phyloP scores from a whole-genome alignment of 2,797 vertebrate genomes.

The Heliangelus exortis region DNA sequence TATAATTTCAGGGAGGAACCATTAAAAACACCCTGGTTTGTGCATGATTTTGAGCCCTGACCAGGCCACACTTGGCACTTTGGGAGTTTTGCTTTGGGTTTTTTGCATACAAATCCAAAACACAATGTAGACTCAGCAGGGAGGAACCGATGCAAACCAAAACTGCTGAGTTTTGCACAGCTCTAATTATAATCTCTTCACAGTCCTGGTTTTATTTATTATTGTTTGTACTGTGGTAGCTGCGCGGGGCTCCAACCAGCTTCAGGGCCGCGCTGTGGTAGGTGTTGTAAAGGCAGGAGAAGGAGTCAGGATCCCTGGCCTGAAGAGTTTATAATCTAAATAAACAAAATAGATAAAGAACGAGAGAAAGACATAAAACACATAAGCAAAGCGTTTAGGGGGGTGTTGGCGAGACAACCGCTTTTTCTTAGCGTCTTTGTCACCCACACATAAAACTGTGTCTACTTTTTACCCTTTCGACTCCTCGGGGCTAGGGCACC shows the following conservation, averaged over 20 bases:
- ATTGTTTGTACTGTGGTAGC: conserved; percentile 62
- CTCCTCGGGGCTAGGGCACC: background rate
- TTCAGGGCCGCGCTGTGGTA: background rate
- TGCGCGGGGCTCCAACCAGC: background rate
- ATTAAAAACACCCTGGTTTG: background rate
- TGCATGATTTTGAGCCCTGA: background rate
- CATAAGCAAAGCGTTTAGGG: background rate
- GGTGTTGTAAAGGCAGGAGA: conserved; percentile 27
- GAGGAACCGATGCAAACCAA: conserved; percentile 58
- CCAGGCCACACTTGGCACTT: conserved; percentile 1
- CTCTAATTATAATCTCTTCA: conserved; percentile 67
- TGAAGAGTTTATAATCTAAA: conserved; percentile 24
- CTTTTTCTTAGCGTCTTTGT: background rate
- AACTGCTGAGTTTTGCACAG: conserved; percentile 70
- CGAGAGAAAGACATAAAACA: conserved; percentile 1
- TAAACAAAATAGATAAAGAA: conserved; percentile 41
- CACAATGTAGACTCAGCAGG: conserved; percentile 62
- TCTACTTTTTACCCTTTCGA: background rate
- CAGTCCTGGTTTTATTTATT: conserved; percentile 66
- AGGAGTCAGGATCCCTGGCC: background rate
- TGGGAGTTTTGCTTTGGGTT: conserved; percentile 36
- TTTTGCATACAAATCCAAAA: conserved; percentile 63
- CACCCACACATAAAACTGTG: background rate
- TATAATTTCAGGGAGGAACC: conserved; percentile 21
- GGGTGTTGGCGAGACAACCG: background rate